Evolutionary conservation across 2,797 vertebrate genomes (phyloP), one percentile per base, ranked within the genome.

Genomic region (Ctenopoma multispine): DNA sequence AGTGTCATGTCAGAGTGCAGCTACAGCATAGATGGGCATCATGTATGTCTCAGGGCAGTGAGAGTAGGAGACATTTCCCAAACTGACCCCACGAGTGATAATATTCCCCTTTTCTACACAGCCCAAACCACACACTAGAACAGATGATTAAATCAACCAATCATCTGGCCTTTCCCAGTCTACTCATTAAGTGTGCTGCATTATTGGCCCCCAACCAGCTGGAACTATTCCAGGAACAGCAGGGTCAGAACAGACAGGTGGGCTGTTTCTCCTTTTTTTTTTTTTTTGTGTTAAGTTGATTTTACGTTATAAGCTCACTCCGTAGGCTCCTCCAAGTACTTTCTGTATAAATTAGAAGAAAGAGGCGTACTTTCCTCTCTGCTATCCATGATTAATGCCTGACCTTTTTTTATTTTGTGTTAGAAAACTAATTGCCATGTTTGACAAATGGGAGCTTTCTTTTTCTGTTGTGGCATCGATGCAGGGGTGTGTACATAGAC

Each of bases 121-220:
- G 50, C 46, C 53, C 36, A 65, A 82, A 80, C 85, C 70, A 73
- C 69, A 78, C 49, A 31, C 63, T 54, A 59, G 60, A 82, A 69
- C 69, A 51, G 76, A 76, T 80, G 72, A 88, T 89, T 83, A 72
- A 86, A 87, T 70, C 74, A 71, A 71, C 72, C 81, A 65, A 78
- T 82, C 78, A 66, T 71, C 69, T 63, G 61, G 60, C 46, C 57
- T 55, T 65, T 72, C 72, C 82, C 75, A 21, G 64, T 79, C 72
- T 79, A 41, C 69, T 83, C 76, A 68, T 84, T 83, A 77, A 69
- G 73, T 13, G 69, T 76, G 79, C 48, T 55, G 71, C 63, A 79
- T 81, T 69, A 67, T 61, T 62, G 77, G 75, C 60, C 68, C n/a
- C 47, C 36, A 7, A 77, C 77, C 78, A 83, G 71, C 80, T 89